Evolutionary conservation across 1,140 invertebrate genomes (phyloP).

Genomic region (Cydia strobilella): DNA sequence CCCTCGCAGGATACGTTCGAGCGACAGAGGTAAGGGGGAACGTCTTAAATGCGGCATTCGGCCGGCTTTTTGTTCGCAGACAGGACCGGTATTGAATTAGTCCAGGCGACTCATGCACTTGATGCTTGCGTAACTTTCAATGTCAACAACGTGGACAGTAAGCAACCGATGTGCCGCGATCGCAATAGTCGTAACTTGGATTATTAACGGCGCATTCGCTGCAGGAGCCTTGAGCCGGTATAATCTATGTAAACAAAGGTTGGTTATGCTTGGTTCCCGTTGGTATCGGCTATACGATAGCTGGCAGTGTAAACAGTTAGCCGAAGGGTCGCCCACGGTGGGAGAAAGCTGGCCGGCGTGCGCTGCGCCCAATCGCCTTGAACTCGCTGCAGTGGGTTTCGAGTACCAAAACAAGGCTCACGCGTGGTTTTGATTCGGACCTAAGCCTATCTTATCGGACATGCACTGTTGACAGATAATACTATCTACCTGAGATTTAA

Average conservation of each 20-base stretch:
- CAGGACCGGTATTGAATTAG: conserved; percentile 46
- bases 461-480: conserved; percentile 1
- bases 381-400: conserved; percentile 3
- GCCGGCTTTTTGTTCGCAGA: conserved; percentile 62
- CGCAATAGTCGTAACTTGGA: background rate
- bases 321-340: conserved; percentile 28
- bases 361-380: conserved; percentile 21
- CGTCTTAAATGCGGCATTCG: conserved; percentile 72
- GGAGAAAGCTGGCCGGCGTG: conserved; percentile 18
- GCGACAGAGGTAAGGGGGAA: conserved; percentile 79
- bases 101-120: conserved; percentile 42
- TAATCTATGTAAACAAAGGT: conserved; percentile 73
- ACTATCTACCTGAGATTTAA: background rate
- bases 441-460: conserved; percentile 5
- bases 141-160: conserved; percentile 59
- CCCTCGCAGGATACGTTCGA: conserved; percentile 79
- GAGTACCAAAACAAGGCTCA: conserved; percentile 3
- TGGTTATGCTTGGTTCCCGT: conserved; percentile 54
- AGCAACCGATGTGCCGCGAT: conserved; percentile 28
- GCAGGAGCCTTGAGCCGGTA: conserved; percentile 60
- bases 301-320: conserved; percentile 35
- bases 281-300: conserved; percentile 53
- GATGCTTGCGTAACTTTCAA: conserved; percentile 78
- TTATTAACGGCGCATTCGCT: conserved; percentile 13
- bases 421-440: background rate